Conservation (phyloP, 2,888 invertebrate genomes). For the Hoplodrina ambigua region DNA sequence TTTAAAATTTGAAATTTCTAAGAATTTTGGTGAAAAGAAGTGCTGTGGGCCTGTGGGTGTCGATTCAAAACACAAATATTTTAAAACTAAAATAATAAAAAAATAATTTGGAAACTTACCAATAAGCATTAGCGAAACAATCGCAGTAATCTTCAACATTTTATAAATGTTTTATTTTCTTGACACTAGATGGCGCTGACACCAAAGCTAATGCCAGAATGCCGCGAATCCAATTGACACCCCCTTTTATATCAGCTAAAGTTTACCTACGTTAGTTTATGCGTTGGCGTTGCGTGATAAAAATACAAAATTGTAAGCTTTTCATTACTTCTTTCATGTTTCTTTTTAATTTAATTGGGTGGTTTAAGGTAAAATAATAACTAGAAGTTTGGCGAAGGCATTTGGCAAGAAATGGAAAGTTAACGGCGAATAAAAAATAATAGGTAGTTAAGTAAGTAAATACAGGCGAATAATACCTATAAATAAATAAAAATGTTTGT, state of each 20-base stretch:
- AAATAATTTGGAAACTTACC: conserved; percentile 74
- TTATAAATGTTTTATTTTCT: conserved; percentile 52
- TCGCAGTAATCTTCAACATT: conserved; percentile 82
- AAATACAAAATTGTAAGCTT: conserved; percentile 35
- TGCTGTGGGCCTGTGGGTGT: too few species aligned
- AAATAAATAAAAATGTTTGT: too few species aligned
- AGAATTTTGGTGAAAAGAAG: too few species aligned
- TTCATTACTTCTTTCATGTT: not conserved
- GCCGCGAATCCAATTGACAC: conserved; percentile 53
- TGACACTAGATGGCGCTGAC: conserved; percentile 70
- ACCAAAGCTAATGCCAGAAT: conserved; percentile 65
- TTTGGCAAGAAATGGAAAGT: too few species aligned
- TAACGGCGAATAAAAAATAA: too few species aligned
- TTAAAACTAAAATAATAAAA: too few species aligned
- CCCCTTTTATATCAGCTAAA: conserved; percentile 78
- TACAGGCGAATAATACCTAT: too few species aligned
- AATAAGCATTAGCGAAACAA: conserved; percentile 82
- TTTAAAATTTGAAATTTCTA: too few species aligned
- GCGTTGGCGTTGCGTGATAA: conserved; percentile 62
- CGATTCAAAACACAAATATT: too few species aligned
- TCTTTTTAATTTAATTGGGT: conserved; percentile 1
- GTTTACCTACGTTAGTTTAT: conserved; percentile 70
- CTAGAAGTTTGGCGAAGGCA: too few species aligned
- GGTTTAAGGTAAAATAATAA: too few species aligned
- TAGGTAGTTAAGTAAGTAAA: too few species aligned